These are phyloP conservation scores for Baronia brevicornis DNA, from an alignment of 2,888 invertebrate species.

Conservation along the genomic window DNA sequence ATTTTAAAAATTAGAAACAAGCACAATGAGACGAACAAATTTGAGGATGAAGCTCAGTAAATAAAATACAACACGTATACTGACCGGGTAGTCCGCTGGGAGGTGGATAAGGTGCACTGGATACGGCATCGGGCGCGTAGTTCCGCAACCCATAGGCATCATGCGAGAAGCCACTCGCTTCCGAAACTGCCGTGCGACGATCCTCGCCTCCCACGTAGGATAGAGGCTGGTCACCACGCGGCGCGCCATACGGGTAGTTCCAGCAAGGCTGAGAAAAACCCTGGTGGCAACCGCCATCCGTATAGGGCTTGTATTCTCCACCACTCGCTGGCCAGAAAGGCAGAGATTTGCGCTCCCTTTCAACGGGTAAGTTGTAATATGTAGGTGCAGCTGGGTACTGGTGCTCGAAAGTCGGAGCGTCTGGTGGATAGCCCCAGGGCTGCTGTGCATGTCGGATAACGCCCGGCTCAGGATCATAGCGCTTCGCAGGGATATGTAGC, in stretches of 20 bases:
- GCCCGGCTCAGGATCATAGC: conserved; percentile 80
- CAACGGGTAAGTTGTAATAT: conserved; percentile 84
- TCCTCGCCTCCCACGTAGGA: conserved; percentile 84
- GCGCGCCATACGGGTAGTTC: conserved; percentile 80
- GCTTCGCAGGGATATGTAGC: conserved; percentile 92
- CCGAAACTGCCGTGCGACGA: conserved; percentile 78
- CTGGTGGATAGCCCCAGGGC: conserved; percentile 84
- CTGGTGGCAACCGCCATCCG: conserved; percentile 79
- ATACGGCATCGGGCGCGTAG: conserved; percentile 83
- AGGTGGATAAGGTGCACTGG: conserved; percentile 85
- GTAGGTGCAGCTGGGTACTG: conserved; percentile 82
- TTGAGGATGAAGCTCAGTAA: conserved; percentile 27
- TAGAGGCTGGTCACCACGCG: conserved; percentile 80
- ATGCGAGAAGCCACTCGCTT: conserved; percentile 80
- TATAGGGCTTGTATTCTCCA: conserved; percentile 79
- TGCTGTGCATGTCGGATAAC: conserved; percentile 86
- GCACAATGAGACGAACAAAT: conserved; percentile 44
- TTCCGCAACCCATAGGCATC: conserved; percentile 85
- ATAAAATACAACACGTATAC: conserved; percentile 34
- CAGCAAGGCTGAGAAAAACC: conserved; percentile 84
- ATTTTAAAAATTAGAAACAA: conserved; percentile 66
- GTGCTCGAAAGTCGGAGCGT: conserved; percentile 80
- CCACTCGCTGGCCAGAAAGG: conserved; percentile 82
- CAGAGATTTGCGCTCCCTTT: conserved; percentile 78
- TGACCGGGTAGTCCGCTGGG: conserved; percentile 80